Conservation (phyloP, 2,888 invertebrate species). For the Actias luna region DNA sequence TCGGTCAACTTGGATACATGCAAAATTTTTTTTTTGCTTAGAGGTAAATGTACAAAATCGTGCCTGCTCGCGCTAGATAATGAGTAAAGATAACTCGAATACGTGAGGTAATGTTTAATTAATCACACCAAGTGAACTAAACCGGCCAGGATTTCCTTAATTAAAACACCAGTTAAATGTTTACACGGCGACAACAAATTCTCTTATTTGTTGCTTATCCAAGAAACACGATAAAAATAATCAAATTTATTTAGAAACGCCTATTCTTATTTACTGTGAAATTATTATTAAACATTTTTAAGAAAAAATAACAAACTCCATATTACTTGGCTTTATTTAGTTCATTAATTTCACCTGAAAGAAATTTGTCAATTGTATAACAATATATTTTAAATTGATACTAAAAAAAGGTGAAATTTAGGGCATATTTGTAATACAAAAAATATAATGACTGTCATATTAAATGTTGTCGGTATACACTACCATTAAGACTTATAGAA, state of each 20-base stretch:
- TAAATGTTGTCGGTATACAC: too few relatives aligned
- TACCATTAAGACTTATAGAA: too few relatives aligned
- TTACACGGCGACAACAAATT: slow-evolving; percentile 33
- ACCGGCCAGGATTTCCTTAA: slow-evolving; percentile 52
- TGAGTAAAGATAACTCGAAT: slow-evolving; percentile 57
- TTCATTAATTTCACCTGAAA: too few relatives aligned
- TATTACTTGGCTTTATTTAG: not conserved
- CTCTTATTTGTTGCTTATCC: slow-evolving; percentile 34
- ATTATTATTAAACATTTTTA: not conserved
- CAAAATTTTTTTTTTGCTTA: slow-evolving; percentile 14
- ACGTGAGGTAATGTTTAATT: slow-evolving; percentile 62
- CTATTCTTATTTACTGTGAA: not conserved
- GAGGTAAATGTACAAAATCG: slow-evolving; percentile 50
- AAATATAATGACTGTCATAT: too few relatives aligned
- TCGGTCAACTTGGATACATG: slow-evolving; percentile 10
- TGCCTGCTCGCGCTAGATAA: slow-evolving; percentile 65
- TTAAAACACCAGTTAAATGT: slow-evolving; percentile 53
- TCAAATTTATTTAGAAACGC: slow-evolving; percentile 15
- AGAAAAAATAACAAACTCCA: not conserved
- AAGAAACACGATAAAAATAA: slow-evolving; percentile 24
- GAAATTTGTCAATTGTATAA: too few relatives aligned
- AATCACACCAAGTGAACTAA: slow-evolving; percentile 53
- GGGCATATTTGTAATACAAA: too few relatives aligned
- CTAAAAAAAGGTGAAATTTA: too few relatives aligned
- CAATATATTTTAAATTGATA: too few relatives aligned